phyloP scores from a whole-genome alignment of 2,888 invertebrate species.

The Dasysyrphus tricinctus region DNA sequence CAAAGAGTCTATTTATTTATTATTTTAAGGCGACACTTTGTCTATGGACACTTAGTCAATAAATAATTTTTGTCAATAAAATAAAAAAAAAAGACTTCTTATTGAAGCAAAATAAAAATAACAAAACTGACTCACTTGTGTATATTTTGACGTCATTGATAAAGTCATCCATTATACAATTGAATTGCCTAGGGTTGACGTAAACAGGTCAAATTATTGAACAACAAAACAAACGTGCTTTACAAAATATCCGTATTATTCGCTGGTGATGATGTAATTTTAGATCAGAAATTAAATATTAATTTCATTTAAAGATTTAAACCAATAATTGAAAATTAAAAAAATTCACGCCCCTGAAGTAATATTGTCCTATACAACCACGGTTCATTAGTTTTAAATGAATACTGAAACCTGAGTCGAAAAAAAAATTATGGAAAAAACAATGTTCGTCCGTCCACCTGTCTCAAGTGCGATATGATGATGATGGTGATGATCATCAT shows the following conservation, averaged over 20 bases:
- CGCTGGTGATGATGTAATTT: conserved; percentile 12
- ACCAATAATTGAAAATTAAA: background rate
- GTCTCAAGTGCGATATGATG: conserved; percentile 43
- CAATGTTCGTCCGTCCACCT: conserved; percentile 51
- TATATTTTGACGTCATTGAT: conserved; percentile 61
- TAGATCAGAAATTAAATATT: background rate
- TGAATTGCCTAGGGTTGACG: conserved; percentile 17
- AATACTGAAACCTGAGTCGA: conserved; percentile 57
- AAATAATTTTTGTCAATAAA: conserved; percentile 35
- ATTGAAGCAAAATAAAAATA: conserved; percentile 8
- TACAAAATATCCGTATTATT: background rate
- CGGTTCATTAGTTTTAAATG: conserved; percentile 53
- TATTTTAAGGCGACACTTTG: conserved; percentile 31
- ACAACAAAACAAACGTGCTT: conserved; percentile 5
- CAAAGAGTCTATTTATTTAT: background rate
- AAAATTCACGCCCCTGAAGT: conserved; percentile 25
- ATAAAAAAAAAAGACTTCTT: conserved; percentile 5
- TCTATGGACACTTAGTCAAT: conserved; percentile 26
- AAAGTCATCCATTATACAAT: conserved; percentile 53
- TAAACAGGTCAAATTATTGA: conserved; percentile 18
- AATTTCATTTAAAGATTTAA: background rate
- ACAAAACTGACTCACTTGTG: conserved; percentile 55
- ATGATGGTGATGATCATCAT: conserved; percentile 17
- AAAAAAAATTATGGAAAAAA: background rate
- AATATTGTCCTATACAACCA: conserved; percentile 39